Percentiles rank a stretch among this genome's conserved stretches.
Evolutionary conservation across 23 tunicate species (phyloP).

Genomic region (Trididemnum miniatum): DNA sequence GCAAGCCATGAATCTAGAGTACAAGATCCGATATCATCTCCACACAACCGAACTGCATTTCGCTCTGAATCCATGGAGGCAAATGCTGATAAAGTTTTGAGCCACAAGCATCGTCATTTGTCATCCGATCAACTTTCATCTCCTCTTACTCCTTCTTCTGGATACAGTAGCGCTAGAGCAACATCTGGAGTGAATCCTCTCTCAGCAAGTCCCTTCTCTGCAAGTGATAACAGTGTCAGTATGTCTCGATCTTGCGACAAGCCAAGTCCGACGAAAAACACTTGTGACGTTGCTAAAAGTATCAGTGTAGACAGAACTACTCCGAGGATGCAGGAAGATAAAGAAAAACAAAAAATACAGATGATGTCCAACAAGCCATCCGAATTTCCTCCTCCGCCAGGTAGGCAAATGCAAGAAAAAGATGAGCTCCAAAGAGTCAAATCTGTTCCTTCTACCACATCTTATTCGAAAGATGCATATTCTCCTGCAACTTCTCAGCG

Average conservation of each 20-base stretch:
- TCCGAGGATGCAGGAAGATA: background rate
- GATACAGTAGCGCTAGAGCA: constrained; percentile 50
- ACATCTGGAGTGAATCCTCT: constrained; percentile 23
- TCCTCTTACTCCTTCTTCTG: constrained; percentile 69
- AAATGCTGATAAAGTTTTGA: background rate
- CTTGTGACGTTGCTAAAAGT: background rate
- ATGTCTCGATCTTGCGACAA: background rate
- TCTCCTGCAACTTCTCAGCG: constrained; percentile 4
- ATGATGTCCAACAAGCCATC: background rate
- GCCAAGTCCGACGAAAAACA: background rate
- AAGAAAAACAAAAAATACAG: background rate
- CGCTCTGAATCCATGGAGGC: background rate
- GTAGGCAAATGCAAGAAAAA: background rate
- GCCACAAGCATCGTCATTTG: background rate
- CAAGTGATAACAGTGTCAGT: constrained; percentile 27
- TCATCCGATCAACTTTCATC: constrained; percentile 42
- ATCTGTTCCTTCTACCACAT: background rate
- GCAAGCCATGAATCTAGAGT: background rate
- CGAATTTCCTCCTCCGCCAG: background rate
- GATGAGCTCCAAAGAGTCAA: constrained; percentile 17
- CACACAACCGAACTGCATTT: background rate
- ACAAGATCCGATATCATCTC: background rate
- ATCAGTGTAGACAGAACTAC: background rate
- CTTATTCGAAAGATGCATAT: background rate
- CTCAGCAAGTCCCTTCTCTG: constrained; percentile 47